Conservation (phyloP, 2,888 invertebrate species). For the Carterocephalus palaemon region DNA sequence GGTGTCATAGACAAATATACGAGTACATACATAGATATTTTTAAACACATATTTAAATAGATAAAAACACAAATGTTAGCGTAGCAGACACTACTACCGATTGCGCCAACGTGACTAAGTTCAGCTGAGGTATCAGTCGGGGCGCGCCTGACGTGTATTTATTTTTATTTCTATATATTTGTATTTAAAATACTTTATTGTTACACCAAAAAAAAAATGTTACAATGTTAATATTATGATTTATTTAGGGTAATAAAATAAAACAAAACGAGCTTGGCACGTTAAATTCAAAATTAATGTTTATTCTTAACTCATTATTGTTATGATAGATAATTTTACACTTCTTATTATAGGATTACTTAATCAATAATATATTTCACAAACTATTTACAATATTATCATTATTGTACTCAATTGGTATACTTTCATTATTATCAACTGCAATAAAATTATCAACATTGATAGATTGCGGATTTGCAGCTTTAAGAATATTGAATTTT, state of each 20-base stretch:
- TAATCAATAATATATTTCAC: slow-evolving; percentile 58
- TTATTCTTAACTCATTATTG: slow-evolving; percentile 55
- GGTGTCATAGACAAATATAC: too few relatives aligned
- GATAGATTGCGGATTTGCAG: slow-evolving; percentile 3
- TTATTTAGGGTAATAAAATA: slow-evolving; percentile 37
- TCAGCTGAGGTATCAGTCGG: too few relatives aligned
- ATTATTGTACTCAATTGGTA: slow-evolving; percentile 76
- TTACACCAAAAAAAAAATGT: too few relatives aligned
- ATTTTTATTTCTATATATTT: too few relatives aligned
- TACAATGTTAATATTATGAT: too few relatives aligned
- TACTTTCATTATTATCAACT: slow-evolving; percentile 54
- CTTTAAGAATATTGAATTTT: slow-evolving; percentile 30
- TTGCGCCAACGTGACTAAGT: too few relatives aligned
- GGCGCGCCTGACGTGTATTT: too few relatives aligned
- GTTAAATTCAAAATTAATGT: slow-evolving; percentile 74
- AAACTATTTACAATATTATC: slow-evolving; percentile 67
- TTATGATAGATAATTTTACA: slow-evolving; percentile 64
- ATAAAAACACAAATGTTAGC: too few relatives aligned
- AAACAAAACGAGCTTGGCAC: slow-evolving; percentile 71
- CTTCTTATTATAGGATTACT: slow-evolving; percentile 43
- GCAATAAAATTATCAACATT: slow-evolving; percentile 38
- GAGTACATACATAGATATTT: too few relatives aligned
- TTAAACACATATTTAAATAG: too few relatives aligned
- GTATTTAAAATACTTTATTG: too few relatives aligned
- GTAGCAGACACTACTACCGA: too few relatives aligned